Evolutionary conservation across 2,113 vertebrate genomes (phyloP).

Genomic region (Leuciscus idus): DNA sequence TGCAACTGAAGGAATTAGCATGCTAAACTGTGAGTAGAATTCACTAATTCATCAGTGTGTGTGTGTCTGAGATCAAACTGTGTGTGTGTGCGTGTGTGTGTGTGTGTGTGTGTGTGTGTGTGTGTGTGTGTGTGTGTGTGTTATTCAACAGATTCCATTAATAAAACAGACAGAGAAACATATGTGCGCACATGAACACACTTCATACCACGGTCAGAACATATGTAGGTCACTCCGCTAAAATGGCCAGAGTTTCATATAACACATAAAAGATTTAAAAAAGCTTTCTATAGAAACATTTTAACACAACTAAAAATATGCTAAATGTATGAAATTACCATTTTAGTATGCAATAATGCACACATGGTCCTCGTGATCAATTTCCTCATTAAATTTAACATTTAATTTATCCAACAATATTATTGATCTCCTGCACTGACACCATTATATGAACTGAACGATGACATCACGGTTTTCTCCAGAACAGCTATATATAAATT

Average conservation of each 20-base stretch:
- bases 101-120: background rate
- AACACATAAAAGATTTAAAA: background rate
- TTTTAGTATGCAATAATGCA: background rate
- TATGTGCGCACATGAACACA: background rate
- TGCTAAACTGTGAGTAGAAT: background rate
- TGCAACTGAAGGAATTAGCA: background rate
- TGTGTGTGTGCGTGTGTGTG: background rate
- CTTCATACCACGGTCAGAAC: background rate
- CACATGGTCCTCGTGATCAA: background rate
- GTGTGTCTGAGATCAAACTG: background rate
- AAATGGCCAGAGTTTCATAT: background rate
- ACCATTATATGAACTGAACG: too few species aligned
- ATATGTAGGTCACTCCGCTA: background rate
- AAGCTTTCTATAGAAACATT: background rate
- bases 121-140: constrained; percentile 34
- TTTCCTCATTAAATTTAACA: too few species aligned
- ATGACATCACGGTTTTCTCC: too few species aligned
- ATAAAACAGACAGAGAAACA: background rate
- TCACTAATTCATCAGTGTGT: background rate
- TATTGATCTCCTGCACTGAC: too few species aligned
- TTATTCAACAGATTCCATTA: background rate
- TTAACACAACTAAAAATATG: background rate
- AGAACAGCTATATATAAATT: too few species aligned
- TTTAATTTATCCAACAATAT: too few species aligned
- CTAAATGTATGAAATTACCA: background rate